These are phyloP conservation scores for Chironex yamaguchii DNA, from an alignment of 30 jellyfish, hydroid and myxozoan species.

Conservation along the genomic window DNA sequence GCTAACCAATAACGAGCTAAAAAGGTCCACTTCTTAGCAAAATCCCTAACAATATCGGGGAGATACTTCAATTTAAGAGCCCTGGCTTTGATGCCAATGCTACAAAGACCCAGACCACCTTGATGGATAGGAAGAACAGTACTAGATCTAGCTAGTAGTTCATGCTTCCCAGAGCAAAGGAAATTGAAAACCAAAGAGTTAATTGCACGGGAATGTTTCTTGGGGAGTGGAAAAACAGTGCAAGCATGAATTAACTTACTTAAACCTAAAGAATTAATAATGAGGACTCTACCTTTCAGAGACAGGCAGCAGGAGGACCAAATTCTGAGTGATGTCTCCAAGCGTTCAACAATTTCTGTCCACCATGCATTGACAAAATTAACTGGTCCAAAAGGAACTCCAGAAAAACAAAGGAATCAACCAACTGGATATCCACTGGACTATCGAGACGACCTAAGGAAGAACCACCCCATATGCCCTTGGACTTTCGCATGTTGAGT, in stretches of 20 bases:
- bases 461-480: background rate
- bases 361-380: background rate
- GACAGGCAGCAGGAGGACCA: background rate
- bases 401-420: background rate
- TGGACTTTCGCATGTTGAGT: background rate
- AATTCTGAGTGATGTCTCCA: background rate
- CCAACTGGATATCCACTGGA: background rate
- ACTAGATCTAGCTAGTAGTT: background rate
- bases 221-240: no score
- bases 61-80: no score
- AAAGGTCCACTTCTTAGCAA: background rate
- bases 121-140: background rate
- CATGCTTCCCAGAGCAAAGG: background rate
- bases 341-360: background rate
- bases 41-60: background rate
- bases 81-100: background rate
- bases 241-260: background rate
- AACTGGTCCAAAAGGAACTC: background rate
- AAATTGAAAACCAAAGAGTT: background rate
- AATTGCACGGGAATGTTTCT: no score
- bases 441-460: background rate
- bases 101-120: background rate
- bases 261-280: background rate
- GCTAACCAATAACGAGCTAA: background rate
- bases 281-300: constrained; percentile 8